phyloP scores from a whole-genome alignment of 2,888 invertebrate genomes.

The Zeuzera pyrina region DNA sequence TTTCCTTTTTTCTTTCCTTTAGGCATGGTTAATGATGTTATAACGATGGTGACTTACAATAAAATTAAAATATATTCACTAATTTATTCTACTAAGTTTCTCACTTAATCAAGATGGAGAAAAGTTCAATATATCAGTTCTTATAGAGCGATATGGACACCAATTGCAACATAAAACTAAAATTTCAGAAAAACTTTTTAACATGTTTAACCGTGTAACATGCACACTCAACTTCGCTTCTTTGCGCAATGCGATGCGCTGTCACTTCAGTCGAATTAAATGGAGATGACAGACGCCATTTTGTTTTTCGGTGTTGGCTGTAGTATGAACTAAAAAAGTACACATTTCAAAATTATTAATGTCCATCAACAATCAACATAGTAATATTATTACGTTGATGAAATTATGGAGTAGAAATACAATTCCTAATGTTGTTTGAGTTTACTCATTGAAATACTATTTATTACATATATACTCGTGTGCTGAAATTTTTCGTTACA shows the following conservation, averaged over 20 bases:
- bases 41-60: slow-evolving; percentile 49
- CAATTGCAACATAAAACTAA: slow-evolving; percentile 80
- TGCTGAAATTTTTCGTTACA: too few species aligned
- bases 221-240: slow-evolving; percentile 61
- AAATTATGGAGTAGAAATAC: too few species aligned
- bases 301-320: slow-evolving; percentile 33
- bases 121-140: slow-evolving; percentile 82
- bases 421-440: too few species aligned
- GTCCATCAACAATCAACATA: too few species aligned
- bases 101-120: slow-evolving; percentile 84
- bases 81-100: slow-evolving; percentile 54
- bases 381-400: too few species aligned
- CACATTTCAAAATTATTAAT: too few species aligned
- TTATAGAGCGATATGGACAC: slow-evolving; percentile 79
- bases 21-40: slow-evolving; percentile 78
- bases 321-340: background rate
- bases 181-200: slow-evolving; percentile 81
- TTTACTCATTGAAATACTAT: too few species aligned
- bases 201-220: slow-evolving; percentile 76
- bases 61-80: slow-evolving; percentile 74
- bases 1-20: slow-evolving; percentile 85
- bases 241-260: slow-evolving; percentile 65
- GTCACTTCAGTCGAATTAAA: slow-evolving; percentile 35
- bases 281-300: slow-evolving; percentile 51
- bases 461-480: too few species aligned